Evolutionary conservation across 35 echinoderm and acorn worm genomes (phyloP).

Genomic region (Diadema setosum): DNA sequence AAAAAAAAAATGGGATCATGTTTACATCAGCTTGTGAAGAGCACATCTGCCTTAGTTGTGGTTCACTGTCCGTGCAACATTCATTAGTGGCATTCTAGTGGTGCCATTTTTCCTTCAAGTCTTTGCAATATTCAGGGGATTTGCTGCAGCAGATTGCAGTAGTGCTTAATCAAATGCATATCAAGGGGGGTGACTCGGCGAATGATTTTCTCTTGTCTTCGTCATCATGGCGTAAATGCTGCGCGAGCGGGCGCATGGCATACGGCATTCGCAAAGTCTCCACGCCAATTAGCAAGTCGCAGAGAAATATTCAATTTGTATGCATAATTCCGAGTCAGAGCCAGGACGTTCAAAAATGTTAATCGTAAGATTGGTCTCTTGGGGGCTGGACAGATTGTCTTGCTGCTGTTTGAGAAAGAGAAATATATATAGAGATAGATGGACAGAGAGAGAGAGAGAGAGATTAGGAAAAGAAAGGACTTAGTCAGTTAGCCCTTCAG

Average conservation of each 20-base stretch:
- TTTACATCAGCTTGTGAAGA: too few relatives aligned
- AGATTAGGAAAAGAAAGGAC: too few relatives aligned
- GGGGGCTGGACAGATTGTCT: not conserved
- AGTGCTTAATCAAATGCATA: not conserved
- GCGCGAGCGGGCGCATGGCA: not conserved
- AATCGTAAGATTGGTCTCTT: not conserved
- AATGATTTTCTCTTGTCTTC: not conserved
- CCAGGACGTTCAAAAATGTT: not conserved
- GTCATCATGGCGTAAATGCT: not conserved
- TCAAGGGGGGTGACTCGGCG: not conserved
- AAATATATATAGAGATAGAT: too few relatives aligned
- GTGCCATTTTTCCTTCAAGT: not conserved
- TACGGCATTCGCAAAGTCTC: not conserved
- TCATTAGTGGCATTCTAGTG: too few relatives aligned
- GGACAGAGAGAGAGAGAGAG: too few relatives aligned
- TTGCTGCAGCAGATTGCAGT: not conserved
- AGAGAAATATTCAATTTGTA: constrained; percentile 8
- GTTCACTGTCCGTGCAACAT: too few relatives aligned
- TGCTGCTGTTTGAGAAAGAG: too few relatives aligned
- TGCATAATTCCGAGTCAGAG: not conserved
- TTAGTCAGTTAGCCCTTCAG: not conserved
- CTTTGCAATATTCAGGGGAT: not conserved
- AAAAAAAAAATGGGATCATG: too few relatives aligned
- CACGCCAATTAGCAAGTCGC: not conserved
- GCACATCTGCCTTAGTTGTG: too few relatives aligned